Evolutionary conservation across 2,888 invertebrate genomes (phyloP), one percentile per base, ranked within the genome.

Genomic region (Leistus spinibarbis): DNA sequence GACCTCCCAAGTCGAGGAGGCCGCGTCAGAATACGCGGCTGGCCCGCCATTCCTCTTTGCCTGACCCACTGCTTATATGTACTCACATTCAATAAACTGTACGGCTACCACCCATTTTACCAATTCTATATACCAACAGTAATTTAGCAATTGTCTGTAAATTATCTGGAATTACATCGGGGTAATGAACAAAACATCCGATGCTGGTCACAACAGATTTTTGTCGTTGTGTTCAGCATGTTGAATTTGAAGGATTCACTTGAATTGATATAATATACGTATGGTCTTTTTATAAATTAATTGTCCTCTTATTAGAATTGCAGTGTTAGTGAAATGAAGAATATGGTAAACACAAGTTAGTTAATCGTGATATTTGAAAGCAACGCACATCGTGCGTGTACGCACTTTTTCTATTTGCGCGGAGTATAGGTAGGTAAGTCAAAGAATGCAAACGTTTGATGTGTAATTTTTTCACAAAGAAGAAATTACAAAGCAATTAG

Each of bases 401-500:
- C 16, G 24, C 16, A 64, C 24, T 64, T 20, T 64, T 23, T 23
- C 7, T 16, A 10, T 13, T 64, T 22, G 20, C 24, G 9, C 24
- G 9, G 16, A 1, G 40, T 40, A 40, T n/a, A n/a, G n/a, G n/a
- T n/a, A n/a, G n/a, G n/a, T n/a, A n/a, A n/a, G 40, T 40, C 13
- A 40, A 40, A 40, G 40, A 60, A 19, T 57, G 57, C 57, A 57
- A 57, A 19, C 17, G 9, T 20, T 57, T 19, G 57, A 19, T 19
- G 23, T 54, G 70, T 54, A 65, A 67, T 73, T 73, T 73, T 73
- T 73, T 73, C 67, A 60, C 73, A 66, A 73, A 73, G 62, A 73
- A 67, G 67, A 66, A 73, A 66, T 73, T 73, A 67, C 73, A 60
- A 67, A 73, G 67, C 67, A 73, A 73, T 73, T 73, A 73, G 73